phyloP scores from a whole-genome alignment of 2,888 invertebrate genomes.

The Deladenus siricidicola region DNA sequence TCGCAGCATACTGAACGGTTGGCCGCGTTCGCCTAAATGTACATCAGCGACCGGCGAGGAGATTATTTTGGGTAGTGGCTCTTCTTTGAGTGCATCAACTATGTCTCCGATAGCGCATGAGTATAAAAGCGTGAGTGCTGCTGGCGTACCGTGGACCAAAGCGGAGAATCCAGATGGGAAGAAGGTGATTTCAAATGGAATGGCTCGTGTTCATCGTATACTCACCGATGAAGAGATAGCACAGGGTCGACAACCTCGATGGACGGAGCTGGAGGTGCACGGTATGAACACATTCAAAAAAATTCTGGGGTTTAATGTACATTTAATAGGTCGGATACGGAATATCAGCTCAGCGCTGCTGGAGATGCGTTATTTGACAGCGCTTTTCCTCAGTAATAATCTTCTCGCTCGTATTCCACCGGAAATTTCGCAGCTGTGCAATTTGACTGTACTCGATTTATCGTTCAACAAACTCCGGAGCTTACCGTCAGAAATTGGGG shows the following conservation, averaged over 20 bases:
- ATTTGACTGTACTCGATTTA: slow-evolving; percentile 79
- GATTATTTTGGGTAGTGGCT: background rate
- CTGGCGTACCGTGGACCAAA: slow-evolving; percentile 39
- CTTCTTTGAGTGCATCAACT: too few species aligned
- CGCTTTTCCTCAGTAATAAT: slow-evolving; percentile 90
- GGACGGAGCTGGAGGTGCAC: slow-evolving; percentile 50
- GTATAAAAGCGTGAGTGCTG: slow-evolving; percentile 21
- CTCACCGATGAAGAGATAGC: slow-evolving; percentile 44
- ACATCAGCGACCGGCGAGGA: background rate
- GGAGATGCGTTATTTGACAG: slow-evolving; percentile 82
- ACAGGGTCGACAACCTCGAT: slow-evolving; percentile 37
- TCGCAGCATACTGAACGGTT: background rate
- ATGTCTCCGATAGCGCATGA: slow-evolving; percentile 8
- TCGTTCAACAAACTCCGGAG: slow-evolving; percentile 87
- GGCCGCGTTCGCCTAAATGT: background rate
- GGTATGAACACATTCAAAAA: slow-evolving; percentile 35
- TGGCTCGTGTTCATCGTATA: slow-evolving; percentile 41
- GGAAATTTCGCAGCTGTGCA: slow-evolving; percentile 74
- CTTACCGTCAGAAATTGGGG: slow-evolving; percentile 89
- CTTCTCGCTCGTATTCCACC: slow-evolving; percentile 77
- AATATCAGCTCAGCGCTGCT: slow-evolving; percentile 85
- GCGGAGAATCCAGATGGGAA: slow-evolving; percentile 35
- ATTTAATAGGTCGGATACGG: slow-evolving; percentile 81
- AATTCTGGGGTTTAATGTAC: too few species aligned
- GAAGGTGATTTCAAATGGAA: slow-evolving; percentile 39